These are phyloP conservation scores for Malurus splendens DNA, from an alignment of 2,797 vertebrate genomes.

Conservation along the genomic window DNA sequence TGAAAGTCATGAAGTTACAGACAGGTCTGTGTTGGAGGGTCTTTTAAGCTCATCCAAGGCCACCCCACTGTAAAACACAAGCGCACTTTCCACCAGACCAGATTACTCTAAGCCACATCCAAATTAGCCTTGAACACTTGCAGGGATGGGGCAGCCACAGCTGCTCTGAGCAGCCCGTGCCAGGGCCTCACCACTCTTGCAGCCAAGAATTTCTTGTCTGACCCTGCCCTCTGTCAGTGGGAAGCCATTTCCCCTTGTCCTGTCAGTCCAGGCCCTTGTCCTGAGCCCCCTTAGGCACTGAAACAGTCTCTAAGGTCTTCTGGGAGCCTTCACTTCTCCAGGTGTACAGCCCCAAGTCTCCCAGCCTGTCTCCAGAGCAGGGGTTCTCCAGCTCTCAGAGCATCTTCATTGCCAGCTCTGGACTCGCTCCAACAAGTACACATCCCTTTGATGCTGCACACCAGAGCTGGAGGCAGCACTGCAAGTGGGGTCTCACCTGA, in stretches of 20 bases:
- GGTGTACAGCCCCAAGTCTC: not conserved
- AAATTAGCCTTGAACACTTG: not conserved
- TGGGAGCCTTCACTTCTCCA: not conserved
- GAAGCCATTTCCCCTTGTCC: not conserved
- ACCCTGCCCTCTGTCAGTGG: not conserved
- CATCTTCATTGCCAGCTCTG: not conserved
- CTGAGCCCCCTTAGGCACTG: not conserved
- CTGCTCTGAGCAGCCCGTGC: not conserved
- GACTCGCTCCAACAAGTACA: not conserved
- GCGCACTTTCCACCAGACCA: not conserved
- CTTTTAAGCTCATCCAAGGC: not conserved
- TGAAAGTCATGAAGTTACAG: not conserved
- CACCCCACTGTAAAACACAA: not conserved
- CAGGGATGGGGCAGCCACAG: not conserved
- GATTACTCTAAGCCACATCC: not conserved
- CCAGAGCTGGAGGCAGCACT: not conserved
- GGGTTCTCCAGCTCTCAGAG: not conserved
- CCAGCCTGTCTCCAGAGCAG: not conserved
- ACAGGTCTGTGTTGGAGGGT: not conserved
- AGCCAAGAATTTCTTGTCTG: not conserved
- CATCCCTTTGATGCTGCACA: not conserved
- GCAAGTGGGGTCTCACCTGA: not conserved
- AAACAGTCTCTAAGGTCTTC: not conserved
- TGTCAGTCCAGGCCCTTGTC: not conserved
- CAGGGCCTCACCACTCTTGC: accelerated